phyloP scores from a whole-genome alignment of 2,797 vertebrate species.

The Lepilemur ruficaudatus region DNA sequence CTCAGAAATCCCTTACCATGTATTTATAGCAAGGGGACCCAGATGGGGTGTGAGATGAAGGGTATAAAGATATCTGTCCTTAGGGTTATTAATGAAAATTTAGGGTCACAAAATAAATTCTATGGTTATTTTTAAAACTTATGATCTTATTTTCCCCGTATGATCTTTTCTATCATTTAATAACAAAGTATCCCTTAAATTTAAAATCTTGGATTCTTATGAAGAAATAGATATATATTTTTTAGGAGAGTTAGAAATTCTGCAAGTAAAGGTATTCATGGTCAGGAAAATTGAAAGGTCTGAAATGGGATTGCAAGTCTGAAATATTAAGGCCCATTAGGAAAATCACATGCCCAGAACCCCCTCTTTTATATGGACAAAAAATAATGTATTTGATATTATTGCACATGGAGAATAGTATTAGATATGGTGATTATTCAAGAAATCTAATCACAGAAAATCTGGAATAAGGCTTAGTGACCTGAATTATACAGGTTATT shows the following conservation, averaged over 20 bases:
- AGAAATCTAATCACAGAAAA: conserved; percentile 52
- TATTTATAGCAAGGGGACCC: not conserved
- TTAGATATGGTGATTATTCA: not conserved
- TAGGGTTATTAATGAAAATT: not conserved
- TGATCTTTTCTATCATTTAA: not conserved
- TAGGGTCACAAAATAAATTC: not conserved
- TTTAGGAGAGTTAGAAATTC: not conserved
- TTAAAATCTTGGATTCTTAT: not conserved
- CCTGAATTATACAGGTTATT: conserved; percentile 48
- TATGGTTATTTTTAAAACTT: not conserved
- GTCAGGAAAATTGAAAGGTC: not conserved
- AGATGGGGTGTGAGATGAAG: fast-evolving
- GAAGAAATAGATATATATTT: not conserved
- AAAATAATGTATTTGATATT: not conserved
- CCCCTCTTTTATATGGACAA: not conserved
- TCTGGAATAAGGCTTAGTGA: conserved; percentile 51
- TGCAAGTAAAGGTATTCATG: not conserved
- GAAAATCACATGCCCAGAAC: not conserved
- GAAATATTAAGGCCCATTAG: not conserved
- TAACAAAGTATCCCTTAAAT: not conserved
- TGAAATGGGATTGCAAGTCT: not conserved
- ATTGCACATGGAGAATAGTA: not conserved
- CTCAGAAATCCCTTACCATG: not conserved
- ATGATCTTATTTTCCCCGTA: not conserved
- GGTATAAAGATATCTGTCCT: not conserved